Base-by-base conservation (phyloP, 1,140 invertebrate species). In the Triops cancriformis region DNA sequence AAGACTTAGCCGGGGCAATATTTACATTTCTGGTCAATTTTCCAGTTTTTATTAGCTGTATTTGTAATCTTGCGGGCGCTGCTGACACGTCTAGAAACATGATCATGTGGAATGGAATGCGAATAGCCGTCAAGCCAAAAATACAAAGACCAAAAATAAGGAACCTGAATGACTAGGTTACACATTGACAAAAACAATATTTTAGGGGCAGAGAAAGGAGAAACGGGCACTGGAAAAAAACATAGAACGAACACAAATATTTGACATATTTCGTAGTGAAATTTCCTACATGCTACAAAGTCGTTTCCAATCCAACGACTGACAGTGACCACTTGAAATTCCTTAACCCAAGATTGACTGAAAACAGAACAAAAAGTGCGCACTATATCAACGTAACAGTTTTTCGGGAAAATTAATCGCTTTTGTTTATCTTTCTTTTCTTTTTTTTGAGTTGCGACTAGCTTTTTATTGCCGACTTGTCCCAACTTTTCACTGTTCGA, bases 401-500 rank as follows among this genome's bases (percentile, higher is more conserved):
- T 37, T 37, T 37, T 37, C 7, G 31, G 31, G 31, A 37, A 7
- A 7, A 4, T 37, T 37, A 37, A 37, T 37, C 31, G 31, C 31
- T 37, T 37, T 37, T 2, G 31, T 37, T 37, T 37, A 37, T 37
- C 31, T 18, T 45, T 1, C n/a, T 5, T 9, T 3, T 64, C 18
- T 64, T 64, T 64, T 23, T 64, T 64, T 64, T 18, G 18, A 18
- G 14, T 64, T 64, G 51, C 51, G 51, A 64, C 51, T 64, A 64
- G 51, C 18, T 64, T 14, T 64, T 0, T 51, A 18, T 64, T 18
- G 51, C 18, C 18, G 11, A n/a, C 18, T 45, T 45, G 43, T 45
- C 18, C 18, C 51, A n/a, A 64, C 18, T 64, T 26, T 26, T 82
- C 82, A 91, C 86, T 91, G 89, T 83, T 93, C 92, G 43, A 93